These are phyloP conservation scores for Meganola albula DNA, from an alignment of 2,888 invertebrate genomes.

Conservation along the genomic window DNA sequence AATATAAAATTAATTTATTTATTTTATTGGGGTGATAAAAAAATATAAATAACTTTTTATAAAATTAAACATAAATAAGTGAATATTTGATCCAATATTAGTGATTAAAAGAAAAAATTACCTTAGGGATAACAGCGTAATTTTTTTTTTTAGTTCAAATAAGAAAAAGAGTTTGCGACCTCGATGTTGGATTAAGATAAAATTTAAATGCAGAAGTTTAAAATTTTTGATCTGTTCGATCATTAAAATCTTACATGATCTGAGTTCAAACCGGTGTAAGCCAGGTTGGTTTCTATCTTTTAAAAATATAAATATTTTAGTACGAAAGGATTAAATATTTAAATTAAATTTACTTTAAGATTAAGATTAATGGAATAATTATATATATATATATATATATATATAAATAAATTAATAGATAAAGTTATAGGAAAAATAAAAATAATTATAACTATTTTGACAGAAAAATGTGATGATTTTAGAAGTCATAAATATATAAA, in stretches of 20 bases:
- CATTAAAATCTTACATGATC: slow-evolving; percentile 91
- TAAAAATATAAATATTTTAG: slow-evolving; percentile 79
- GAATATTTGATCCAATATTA: slow-evolving; percentile 76
- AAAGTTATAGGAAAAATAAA: too few relatives aligned
- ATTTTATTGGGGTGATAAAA: slow-evolving; percentile 82
- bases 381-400: slow-evolving; percentile 15
- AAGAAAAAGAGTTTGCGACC: slow-evolving; percentile 87
- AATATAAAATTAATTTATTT: slow-evolving; percentile 42
- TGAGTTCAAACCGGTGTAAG: slow-evolving; percentile 92
- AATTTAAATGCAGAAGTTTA: slow-evolving; percentile 81
- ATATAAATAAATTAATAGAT: slow-evolving; percentile 8
- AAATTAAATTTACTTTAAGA: slow-evolving; percentile 55
- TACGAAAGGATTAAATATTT: slow-evolving; percentile 87
- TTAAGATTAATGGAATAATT: too few relatives aligned
- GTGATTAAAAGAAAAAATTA: slow-evolving; percentile 84
- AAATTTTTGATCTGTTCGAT: slow-evolving; percentile 87
- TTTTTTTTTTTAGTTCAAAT: slow-evolving; percentile 86
- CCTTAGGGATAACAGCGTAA: slow-evolving; percentile 92
- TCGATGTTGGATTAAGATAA: slow-evolving; percentile 92
- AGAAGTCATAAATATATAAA: slow-evolving; percentile 80
- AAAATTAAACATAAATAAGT: slow-evolving; percentile 48
- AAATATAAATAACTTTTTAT: slow-evolving; percentile 79
- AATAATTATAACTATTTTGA: slow-evolving; percentile 21
- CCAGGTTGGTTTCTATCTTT: slow-evolving; percentile 92
- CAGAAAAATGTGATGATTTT: slow-evolving; percentile 82